Base-by-base conservation (phyloP, 2,113 vertebrate species). In the Xiphophorus hellerii region DNA sequence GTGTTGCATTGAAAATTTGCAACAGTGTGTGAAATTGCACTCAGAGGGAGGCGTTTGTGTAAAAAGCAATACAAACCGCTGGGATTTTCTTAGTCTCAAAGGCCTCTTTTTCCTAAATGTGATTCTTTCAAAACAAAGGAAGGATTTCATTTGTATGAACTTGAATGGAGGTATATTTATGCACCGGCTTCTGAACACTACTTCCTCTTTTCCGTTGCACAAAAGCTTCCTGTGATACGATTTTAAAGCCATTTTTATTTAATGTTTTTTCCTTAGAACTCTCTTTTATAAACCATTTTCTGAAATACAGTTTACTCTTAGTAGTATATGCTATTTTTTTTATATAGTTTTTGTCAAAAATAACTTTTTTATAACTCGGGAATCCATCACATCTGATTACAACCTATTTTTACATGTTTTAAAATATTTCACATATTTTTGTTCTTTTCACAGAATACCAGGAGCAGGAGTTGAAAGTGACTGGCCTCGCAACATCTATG, bases 401-500 rank as follows among this genome's bases (percentile, higher is more conserved):
- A 42, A 42, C 61, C 51, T 54, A 29, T 80, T 39, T 35, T 62
- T 42, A 15, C 60, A 76, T 27, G 1, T 69, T 58, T 29, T 10
- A 10, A 58, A 58, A n/a, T 9, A n/a, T 25, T 3, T 25, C 2
- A n/a, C 20, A n/a, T 25, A 11, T n/a, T 31, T 51, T 31, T 28
- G 22, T 67, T 31, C 13, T 84, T 15, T 80, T 78, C 69, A 58
- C 89, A 98, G 98, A 88, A 76, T 90, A 22, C 81, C 89, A 12
- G 81, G 84, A 73, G 87, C 88, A 0, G 44, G 81, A 0, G 5
- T 39, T 1, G 84, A 85, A 29, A 58, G 76, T 0, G 90, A 84
- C 0, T 96, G 95, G 96, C 97, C 96, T 0, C 77, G 74, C 62
- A 95, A 93, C 2, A 64, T 99, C 83, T 95, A 96, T 85, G 95